Evolutionary conservation across 2,888 invertebrate species (phyloP).

Genomic region (Lasioglossum pauxillum): DNA sequence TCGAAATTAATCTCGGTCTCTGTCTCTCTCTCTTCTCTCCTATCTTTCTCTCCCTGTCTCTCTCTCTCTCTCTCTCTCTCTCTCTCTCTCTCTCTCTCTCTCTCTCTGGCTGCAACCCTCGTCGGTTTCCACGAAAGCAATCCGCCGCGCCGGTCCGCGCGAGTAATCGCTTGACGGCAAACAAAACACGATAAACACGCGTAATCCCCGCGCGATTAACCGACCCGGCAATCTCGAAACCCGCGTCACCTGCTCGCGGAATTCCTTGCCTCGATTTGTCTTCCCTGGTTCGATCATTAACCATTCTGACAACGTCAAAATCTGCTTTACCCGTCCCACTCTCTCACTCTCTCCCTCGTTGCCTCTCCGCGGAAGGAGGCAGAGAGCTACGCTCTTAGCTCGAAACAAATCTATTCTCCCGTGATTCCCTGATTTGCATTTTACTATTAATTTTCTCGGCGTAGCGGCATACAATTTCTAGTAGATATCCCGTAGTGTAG

Average conservation of each 20-base stretch:
- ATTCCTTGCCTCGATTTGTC: slow-evolving; percentile 16
- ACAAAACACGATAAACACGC: slow-evolving; percentile 48
- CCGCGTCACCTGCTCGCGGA: slow-evolving; percentile 10
- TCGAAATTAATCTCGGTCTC: slow-evolving; percentile 44
- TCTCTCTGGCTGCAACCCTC: not conserved
- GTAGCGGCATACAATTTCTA: not conserved
- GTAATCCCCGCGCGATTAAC: slow-evolving; percentile 40
- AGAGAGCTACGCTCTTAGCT: not conserved
- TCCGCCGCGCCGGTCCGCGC: slow-evolving; percentile 19
- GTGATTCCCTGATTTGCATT: not conserved
- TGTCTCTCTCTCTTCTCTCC: not conserved
- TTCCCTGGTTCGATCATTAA: slow-evolving; percentile 18
- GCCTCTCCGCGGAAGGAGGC: not conserved
- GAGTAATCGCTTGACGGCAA: slow-evolving; percentile 52
- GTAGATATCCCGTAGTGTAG: not conserved
- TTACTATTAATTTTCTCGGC: not conserved
- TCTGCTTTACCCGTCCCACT: not conserved
- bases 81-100: not conserved
- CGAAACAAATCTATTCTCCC: not conserved
- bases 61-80: not conserved
- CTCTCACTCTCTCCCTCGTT: not conserved
- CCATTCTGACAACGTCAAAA: slow-evolving; percentile 20
- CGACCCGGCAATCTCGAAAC: not conserved
- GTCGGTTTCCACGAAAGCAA: slow-evolving; percentile 25
- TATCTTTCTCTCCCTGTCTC: not conserved